These are phyloP conservation scores for Uropsilus gracilis DNA, from an alignment of 2,113 vertebrate genomes.

Conservation along the genomic window DNA sequence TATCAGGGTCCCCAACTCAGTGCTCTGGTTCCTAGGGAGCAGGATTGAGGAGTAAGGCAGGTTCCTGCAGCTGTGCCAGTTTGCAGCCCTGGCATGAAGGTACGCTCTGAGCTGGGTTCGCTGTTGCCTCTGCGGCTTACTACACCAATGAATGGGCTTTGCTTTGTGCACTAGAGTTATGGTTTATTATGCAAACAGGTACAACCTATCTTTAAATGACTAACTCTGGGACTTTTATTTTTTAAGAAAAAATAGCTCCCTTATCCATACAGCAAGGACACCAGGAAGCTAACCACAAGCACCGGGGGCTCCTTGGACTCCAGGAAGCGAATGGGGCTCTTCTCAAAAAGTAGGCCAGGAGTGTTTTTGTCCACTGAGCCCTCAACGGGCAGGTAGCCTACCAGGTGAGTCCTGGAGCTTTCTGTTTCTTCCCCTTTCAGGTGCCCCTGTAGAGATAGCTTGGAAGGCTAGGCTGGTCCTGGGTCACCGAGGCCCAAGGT, in stretches of 20 bases:
- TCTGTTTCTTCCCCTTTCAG: not conserved
- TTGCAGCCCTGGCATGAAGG: not conserved
- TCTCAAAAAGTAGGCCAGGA: not conserved
- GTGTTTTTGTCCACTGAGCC: not conserved
- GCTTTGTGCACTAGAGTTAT: not conserved
- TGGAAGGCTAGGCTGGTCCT: not conserved
- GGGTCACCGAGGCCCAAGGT: not conserved
- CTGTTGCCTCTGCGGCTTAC: not conserved
- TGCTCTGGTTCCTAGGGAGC: not conserved
- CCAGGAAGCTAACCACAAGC: not conserved
- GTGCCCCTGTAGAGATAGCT: not conserved
- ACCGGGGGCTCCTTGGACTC: not conserved
- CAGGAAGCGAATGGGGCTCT: not conserved
- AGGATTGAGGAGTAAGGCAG: not conserved
- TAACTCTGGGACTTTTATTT: not conserved
- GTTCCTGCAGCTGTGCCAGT: fast-evolving
- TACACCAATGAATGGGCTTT: not conserved
- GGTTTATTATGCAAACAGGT: constrained; percentile 8
- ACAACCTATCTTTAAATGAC: not conserved
- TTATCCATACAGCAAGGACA: not conserved
- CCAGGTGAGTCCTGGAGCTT: too few relatives aligned
- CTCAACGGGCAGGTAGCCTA: not conserved
- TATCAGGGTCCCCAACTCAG: not conserved
- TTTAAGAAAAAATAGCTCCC: not conserved
- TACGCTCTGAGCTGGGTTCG: not conserved